Evolutionary conservation across 2,888 invertebrate species (phyloP), one percentile per base, ranked within the genome.

Genomic region (Exocentrus adspersus): DNA sequence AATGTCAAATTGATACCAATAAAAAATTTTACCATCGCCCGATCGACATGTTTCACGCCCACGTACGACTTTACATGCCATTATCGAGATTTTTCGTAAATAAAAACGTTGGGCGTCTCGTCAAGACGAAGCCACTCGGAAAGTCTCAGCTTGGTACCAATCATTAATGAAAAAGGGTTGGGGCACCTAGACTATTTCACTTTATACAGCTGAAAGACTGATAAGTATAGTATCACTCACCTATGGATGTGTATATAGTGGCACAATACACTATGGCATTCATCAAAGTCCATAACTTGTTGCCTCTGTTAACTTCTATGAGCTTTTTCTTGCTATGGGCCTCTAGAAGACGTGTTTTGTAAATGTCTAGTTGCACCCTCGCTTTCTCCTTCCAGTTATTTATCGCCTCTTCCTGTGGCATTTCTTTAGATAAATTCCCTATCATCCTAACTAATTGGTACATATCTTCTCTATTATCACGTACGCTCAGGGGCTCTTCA

Each of bases 191-290:
- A n/a, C n/a, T n/a, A n/a, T n/a, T n/a, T n/a, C n/a, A n/a, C n/a
- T n/a, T n/a, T n/a, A n/a, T n/a, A n/a, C n/a, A n/a, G n/a, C n/a
- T n/a, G n/a, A n/a, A n/a, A n/a, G 7, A 30, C 30, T 30, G n/a
- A 30, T 30, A 24, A 24, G 7, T 24, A 24, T 37, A 37, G 24
- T 7, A 37, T 12, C 14, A 45, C 88, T 87, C 77, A 94, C 95
- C 95, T 78, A 95, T 95, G 9, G 94, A 95, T 9, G 95, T 95
- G 76, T 91, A 94, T 77, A 95, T 91, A 19, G 95, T 95, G 42
- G 93, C 92, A 71, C 94, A 92, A 75, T 91, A 95, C 75, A 95
- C 94, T 82, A 95, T 88, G 0, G 94, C 87, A 78, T 94, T 93
- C 91, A 91, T 92, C 79, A 94, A 93, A 0, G 90, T 88, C 95